Evolutionary conservation across 2,888 invertebrate species (phyloP).

Genomic region (Drosophila paucipuncta): DNA sequence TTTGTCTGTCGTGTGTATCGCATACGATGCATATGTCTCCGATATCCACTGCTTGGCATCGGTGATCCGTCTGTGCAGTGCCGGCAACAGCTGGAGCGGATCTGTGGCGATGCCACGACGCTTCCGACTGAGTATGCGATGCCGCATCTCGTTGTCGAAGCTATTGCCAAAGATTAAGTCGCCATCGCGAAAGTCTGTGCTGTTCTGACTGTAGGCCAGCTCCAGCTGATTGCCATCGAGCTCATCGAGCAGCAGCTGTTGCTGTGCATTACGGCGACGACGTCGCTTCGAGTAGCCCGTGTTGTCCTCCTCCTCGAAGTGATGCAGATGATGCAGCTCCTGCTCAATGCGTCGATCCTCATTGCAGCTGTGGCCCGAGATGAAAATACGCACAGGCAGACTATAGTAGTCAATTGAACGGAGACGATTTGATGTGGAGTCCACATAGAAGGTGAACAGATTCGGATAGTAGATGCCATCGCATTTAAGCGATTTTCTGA

Average conservation of each 20-base stretch:
- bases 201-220: slow-evolving; percentile 74
- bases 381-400: slow-evolving; percentile 90
- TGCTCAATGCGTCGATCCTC: slow-evolving; percentile 88
- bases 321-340: slow-evolving; percentile 85
- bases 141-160: slow-evolving; percentile 86
- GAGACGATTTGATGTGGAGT: slow-evolving; percentile 92
- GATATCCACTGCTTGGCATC: slow-evolving; percentile 94
- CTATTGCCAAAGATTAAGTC: slow-evolving; percentile 87
- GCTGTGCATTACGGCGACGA: slow-evolving; percentile 73
- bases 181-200: slow-evolving; percentile 85
- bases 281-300: slow-evolving; percentile 87
- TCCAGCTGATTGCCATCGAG: slow-evolving; percentile 64
- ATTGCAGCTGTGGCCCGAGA: slow-evolving; percentile 90
- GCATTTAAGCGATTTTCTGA: slow-evolving; percentile 90
- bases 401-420: slow-evolving; percentile 94
- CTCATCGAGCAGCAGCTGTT: slow-evolving; percentile 35
- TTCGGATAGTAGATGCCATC: slow-evolving; percentile 93
- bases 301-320: slow-evolving; percentile 88
- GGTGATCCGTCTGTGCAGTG: slow-evolving; percentile 88
- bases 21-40: slow-evolving; percentile 94
- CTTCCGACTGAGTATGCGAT: slow-evolving; percentile 86
- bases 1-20: slow-evolving; percentile 92
- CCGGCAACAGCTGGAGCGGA: slow-evolving; percentile 86
- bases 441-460: slow-evolving; percentile 94
- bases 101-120: slow-evolving; percentile 85